Evolutionary conservation across 2,797 vertebrate genomes (phyloP), one percentile per base, ranked within the genome.

Genomic region (Girardinus metallicus): DNA sequence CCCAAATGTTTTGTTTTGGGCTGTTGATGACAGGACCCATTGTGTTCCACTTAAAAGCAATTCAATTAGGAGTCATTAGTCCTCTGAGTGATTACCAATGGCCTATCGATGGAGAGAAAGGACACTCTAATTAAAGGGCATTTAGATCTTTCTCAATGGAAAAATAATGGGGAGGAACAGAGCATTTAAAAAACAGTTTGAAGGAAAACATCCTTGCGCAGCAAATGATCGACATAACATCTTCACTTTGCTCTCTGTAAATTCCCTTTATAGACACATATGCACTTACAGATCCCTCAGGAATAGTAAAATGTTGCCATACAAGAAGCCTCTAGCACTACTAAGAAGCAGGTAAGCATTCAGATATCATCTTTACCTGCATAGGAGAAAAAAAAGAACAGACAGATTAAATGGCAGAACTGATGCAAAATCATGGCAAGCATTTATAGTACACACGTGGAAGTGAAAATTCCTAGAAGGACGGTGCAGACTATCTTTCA

Each of bases 61-160:
- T 95, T 96, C 95, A 95, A 96, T 96, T 96, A 96, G 92, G 91
- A 93, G 92, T 93, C 95, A 92, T 96, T 96, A 95, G 94, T 94
- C 92, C 93, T 93, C 93, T 93, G 95, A 96, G 94, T 94, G 94
- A 94, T 95, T 95, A 95, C 93, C 92, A 91, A 91, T 93, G 93
- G 94, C 93, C 94, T 95, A 95, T 96, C 87, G 95, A 95, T 95
- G 90, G 88, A 81, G 87, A 88, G 89, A 94, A 95, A 95, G 94
- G 95, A 95, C 95, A 95, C 91, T 84, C 94, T 96, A 95, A 96
- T 96, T 96, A 96, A 95, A 95, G 92, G 94, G 93, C 94, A 93
- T 96, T 96, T 96, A 96, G 95, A 96, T 94, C 94, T 95, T 96
- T 95, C 92, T 95, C 93, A 39, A 91, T 39, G 77, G 85, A 86